Evolutionary conservation across 2,113 vertebrate genomes (phyloP), one percentile per base, ranked within the genome.

Genomic region (Sialia sialis): DNA sequence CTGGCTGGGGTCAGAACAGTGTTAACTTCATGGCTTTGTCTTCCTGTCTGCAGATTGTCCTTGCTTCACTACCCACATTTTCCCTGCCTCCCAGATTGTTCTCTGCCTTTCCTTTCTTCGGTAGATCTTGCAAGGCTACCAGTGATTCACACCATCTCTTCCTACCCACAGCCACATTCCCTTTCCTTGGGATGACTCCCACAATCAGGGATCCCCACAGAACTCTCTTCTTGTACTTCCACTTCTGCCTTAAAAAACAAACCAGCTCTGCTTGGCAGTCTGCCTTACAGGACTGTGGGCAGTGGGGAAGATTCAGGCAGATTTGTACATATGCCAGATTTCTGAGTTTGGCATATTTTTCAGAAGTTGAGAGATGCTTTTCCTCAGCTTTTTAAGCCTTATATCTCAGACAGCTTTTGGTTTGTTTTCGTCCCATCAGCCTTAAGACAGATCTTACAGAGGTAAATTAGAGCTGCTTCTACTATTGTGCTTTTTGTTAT

Each of bases 81-180:
- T 41, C 39, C 36, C 55, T 20, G 6, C 15, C 78, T 48, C n/a
- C 29, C 30, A 75, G 27, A 16, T 7, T 34, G 23, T 44, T 69
- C 55, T 73, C 16, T 54, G 44, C n/a, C 26, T 91, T 51, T 63
- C 21, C 11, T 3, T 63, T 20, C n/a, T 77, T 25, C 12, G 3
- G 9, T 3, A 1, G 3, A 5, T 39, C 29, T 29, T 34, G 22
- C 23, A 18, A 62, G 34, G 6, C 23, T 20, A 6, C 21, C 1
- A 1, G 26, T 23, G 21, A 66, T 66, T 62, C 89, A 72, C 26
- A 51, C 23, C 26, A 44, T 21, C 49, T 46, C 30, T 70, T 74
- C 66, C 34, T 21, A 58, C 16, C 10, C 32, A 49, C 13, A 18
- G 7, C 25, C n/a, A 49, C 29, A 27, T 44, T 26, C 46, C 11